Base-by-base conservation (phyloP, 1,140 invertebrate genomes). In the Epicauta chinensis region DNA sequence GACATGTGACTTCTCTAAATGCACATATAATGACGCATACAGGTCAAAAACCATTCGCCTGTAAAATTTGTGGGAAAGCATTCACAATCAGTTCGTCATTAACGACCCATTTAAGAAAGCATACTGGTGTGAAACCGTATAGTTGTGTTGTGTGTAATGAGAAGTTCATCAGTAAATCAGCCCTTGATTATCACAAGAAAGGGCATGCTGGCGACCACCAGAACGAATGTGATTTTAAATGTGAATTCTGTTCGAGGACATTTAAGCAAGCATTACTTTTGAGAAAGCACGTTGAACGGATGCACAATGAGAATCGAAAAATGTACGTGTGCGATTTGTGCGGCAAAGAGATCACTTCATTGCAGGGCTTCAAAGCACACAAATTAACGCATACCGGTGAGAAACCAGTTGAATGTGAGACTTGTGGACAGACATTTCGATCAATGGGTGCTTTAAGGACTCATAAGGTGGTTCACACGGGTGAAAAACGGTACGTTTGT, bases 61-160 rank as follows among this genome's bases (percentile, higher is more conserved):
- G 83, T 65, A 73, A 74, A 45, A 69, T 77, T 42, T 91, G 88
- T 69, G 76, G 80, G 6, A 81, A 87, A 63, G 73, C 81, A 9
- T 91, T 92, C 70, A 84, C 82, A 0, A 87, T 90, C 68, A 80
- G 84, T 6, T 86, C 84, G 32, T 79, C 78, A 30, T 72, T 88
- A n/a, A 79, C 85, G 46, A 85, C 86, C 15, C 87, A 89, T 69
- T 12, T 11, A 12, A 38, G 32, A 23, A 29, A 13, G 11, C 52
- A 54, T 17, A 36, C 12, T 0, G 51, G 51, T 2, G 43, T 38
- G 17, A 47, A 37, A 0, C n/a, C 13, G 13, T 48, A 15, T 17
- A 16, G 15, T 16, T 53, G 51, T n/a, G n/a, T n/a, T n/a, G n/a
- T n/a, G n/a, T n/a, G n/a, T n/a, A n/a, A n/a, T n/a, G n/a, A n/a